Evolutionary conservation across 2,797 vertebrate genomes (phyloP).

Genomic region (Parotocinclus haroldoi): DNA sequence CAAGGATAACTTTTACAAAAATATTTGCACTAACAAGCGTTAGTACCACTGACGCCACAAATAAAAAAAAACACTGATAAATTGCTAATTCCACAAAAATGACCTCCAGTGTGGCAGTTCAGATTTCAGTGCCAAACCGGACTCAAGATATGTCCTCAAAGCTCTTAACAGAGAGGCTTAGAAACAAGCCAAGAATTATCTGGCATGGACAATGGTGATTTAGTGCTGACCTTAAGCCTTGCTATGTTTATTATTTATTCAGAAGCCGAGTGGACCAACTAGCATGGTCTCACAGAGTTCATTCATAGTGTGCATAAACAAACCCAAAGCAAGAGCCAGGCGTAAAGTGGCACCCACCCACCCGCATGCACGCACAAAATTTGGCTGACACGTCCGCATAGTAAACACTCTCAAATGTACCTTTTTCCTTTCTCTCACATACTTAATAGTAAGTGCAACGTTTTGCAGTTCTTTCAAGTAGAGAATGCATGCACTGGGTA

Average conservation of each 20-base stretch:
- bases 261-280: slow-evolving; percentile 19
- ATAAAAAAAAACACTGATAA: slow-evolving; percentile 25
- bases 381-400: slow-evolving; percentile 14
- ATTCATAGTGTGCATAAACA: slow-evolving; percentile 27
- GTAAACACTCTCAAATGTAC: slow-evolving; percentile 22
- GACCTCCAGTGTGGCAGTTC: slow-evolving; percentile 14
- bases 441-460: slow-evolving; percentile 5
- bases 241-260: slow-evolving; percentile 33
- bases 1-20: slow-evolving; percentile 1
- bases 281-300: slow-evolving; percentile 16
- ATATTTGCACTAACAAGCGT: slow-evolving; percentile 30
- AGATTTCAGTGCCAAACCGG: slow-evolving; percentile 26
- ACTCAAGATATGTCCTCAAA: slow-evolving; percentile 22
- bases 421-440: background rate
- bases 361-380: slow-evolving; percentile 15
- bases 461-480: slow-evolving; percentile 9
- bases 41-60: slow-evolving; percentile 26
- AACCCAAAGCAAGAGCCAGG: background rate
- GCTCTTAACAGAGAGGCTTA: slow-evolving; percentile 23
- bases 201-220: slow-evolving; percentile 22
- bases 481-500: slow-evolving; percentile 21
- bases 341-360: slow-evolving; percentile 14
- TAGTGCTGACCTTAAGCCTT: slow-evolving; percentile 15
- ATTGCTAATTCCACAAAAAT: slow-evolving; percentile 21
- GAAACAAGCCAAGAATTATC: slow-evolving; percentile 22